Base-by-base conservation (phyloP, 2,888 invertebrate genomes). In the Epinotia nisella region DNA sequence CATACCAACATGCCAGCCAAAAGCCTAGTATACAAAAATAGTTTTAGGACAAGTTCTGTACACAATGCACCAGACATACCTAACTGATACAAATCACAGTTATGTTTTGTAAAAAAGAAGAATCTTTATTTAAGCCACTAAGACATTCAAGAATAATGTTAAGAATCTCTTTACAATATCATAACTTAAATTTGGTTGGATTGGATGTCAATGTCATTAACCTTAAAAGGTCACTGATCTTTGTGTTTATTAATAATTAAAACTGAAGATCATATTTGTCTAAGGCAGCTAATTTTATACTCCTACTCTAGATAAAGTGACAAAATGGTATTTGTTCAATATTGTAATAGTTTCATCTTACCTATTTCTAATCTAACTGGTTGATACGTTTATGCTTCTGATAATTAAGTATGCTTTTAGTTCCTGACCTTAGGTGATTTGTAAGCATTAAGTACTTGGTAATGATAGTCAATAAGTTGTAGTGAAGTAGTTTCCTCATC, bases 201-300 rank as follows among this genome's bases (percentile, higher is more conserved):
- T 4, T 64, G 7, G 19, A 21, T 15, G 65, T 55, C 65, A 55
- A 21, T 15, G 65, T 55, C 65, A 55, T 65, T 65, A 39, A 65
- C 65, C 55, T 21, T 21, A 39, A 21, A n/a, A 53, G 39, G 66
- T 56, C 56, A 41, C 55, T 66, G 66, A 56, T 41, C 66, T 56
- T 55, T 39, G 21, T 41, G 56, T 51, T 64, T 64, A 49, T 10
- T 29, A 2, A 51, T 17, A 56, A 56, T 13, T 51, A 19, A 49
- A 51, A 35, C n/a, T n/a, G n/a, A n/a, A n/a, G n/a, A 64, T n/a
- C 29, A 17, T 62, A 29, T 49, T 62, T 61, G 61, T 41, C 15
- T 17, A 49, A 49, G 49, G 15, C 24, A n/a, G 49, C 21, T 45
- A 61, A 24, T 61, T 41, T 19, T 4, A 19, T 60, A 53, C 2